phyloP scores from a whole-genome alignment of 2,888 invertebrate genomes.

The Brenthis ino region DNA sequence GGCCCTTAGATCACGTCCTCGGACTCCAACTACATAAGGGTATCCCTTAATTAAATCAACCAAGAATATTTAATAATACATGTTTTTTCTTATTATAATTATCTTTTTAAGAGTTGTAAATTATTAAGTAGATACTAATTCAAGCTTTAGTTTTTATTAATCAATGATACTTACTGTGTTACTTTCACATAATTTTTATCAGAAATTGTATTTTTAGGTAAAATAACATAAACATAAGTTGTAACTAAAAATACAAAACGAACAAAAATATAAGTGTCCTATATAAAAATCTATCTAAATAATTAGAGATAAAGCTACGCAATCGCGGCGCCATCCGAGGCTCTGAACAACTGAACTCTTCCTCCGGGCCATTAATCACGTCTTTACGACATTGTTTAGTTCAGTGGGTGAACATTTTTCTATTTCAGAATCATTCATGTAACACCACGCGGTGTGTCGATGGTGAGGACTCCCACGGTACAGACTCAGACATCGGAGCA shows the following conservation, averaged over 20 bases:
- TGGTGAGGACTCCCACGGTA: conserved; percentile 66
- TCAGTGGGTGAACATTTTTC: conserved; percentile 36
- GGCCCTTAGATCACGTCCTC: conserved; percentile 77
- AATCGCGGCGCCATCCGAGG: conserved; percentile 18
- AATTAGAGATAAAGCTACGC: not conserved
- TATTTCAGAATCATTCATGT: conserved; percentile 40
- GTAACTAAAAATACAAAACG: no score
- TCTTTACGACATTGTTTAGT: conserved; percentile 33
- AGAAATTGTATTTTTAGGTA: no score
- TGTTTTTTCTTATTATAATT: conserved; percentile 3
- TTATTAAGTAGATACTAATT: no score
- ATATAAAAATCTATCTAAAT: not conserved
- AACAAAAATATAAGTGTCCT: conserved; percentile 8
- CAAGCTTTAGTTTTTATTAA: no score
- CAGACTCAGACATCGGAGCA: conserved; percentile 56
- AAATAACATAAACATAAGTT: no score
- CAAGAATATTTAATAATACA: conserved; percentile 69
- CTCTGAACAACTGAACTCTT: conserved; percentile 17
- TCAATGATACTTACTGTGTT: no score
- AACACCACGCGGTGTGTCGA: conserved; percentile 48
- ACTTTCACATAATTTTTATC: no score
- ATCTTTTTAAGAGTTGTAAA: no score
- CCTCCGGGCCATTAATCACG: conserved; percentile 27
- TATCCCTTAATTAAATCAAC: conserved; percentile 72
- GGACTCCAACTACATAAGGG: conserved; percentile 66